Percentiles rank a stretch among this genome's conserved stretches.
Conservation (phyloP, 2,797 vertebrate genomes). For the Pitangus sulphuratus region DNA sequence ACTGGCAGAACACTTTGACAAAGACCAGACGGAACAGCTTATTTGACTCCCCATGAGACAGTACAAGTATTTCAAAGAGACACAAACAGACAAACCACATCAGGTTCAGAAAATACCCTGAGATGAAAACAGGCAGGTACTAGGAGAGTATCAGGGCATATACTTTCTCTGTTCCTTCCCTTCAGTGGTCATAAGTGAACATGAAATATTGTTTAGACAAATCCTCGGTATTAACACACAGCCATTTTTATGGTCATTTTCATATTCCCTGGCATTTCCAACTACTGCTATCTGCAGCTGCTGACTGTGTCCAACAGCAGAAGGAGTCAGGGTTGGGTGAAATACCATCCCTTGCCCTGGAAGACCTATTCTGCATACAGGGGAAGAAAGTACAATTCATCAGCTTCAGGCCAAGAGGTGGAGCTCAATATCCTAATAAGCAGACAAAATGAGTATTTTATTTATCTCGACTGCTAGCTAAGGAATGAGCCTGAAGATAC, state of each 20-base stretch:
- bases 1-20: fast-evolving
- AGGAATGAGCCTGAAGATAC: not conserved
- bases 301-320: not conserved
- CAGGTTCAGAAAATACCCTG: not conserved
- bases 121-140: not conserved
- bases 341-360: not conserved
- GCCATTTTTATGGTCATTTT: not conserved
- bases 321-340: not conserved
- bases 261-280: not conserved
- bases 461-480: not conserved
- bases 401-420: not conserved
- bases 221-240: not conserved
- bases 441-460: not conserved
- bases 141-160: not conserved
- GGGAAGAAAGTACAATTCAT: not conserved
- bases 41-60: not conserved
- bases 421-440: not conserved
- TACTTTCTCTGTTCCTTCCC: not conserved
- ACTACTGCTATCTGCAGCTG: not conserved
- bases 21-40: not conserved
- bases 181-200: not conserved
- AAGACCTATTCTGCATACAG: not conserved
- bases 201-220: not conserved
- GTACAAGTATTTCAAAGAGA: not conserved
- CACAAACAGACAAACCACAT: not conserved